Evolutionary conservation across 1,140 invertebrate species (phyloP), one percentile per base, ranked within the genome.

Genomic region (Hormaphis cornu): DNA sequence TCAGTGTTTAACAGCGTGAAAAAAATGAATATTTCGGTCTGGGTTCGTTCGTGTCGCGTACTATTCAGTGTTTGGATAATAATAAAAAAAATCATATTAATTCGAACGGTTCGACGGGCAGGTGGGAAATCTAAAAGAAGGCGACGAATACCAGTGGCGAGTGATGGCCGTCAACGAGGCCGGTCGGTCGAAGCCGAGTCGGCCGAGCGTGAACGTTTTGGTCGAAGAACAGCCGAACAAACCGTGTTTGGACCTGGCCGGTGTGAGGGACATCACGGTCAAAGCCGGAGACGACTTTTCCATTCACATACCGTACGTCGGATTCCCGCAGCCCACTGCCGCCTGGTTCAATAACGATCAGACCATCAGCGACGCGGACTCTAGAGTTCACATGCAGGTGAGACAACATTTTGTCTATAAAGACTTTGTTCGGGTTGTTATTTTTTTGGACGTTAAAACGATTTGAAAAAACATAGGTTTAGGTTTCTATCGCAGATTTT

Each of bases 211-310:
- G 69, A 86, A 86, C 44, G 87, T 98, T 71, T 83, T 86, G 30
- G 89, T 95, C 72, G 92, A 95, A 77, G 94, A 98, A 81, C 93
- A 97, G 79, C 91, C 95, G 0, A 95, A 96, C 77, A 96, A 96
- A 79, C 97, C 97, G 20, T 86, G 88, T 73, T 90, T 99, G 83
- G 94, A 98, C 77, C 83, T 96, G 50, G 87, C 89, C 54, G 89
- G 89, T 24, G 85, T 97, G 7, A 88, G 93, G 40, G 97, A 99
- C 76, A 97, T 99, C 73, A 93, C 90, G 18, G 95, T 98, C 5
- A 86, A 93, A 72, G 95, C 95, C 71, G 97, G 97, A 61, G 93
- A 99, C 82, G 93, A 97, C 77, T 97, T 99, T 81, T 90, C 88
- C 59, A 94, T 99, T 76, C 89, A 93, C 75, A 89, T 98, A 26